Evolutionary conservation across 2,888 invertebrate species (phyloP), one percentile per base, ranked within the genome.

Genomic region (Acanthopleura granulata): DNA sequence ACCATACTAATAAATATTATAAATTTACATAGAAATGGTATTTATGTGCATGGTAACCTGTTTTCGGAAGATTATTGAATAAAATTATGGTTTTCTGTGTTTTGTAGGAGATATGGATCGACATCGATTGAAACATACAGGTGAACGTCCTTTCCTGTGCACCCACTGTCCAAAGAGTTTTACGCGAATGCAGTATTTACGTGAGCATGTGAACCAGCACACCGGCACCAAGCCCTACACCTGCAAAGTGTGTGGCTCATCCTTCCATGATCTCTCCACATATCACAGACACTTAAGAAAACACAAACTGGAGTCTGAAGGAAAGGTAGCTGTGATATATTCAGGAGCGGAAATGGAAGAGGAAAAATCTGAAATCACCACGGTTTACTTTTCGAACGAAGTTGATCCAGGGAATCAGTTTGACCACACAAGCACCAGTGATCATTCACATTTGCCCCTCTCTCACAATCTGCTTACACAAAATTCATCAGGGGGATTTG

Each of bases 201-300:
- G 89, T 62, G 91, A 91, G 77, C 91, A 91, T 80, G 86, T 86
- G 81, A 91, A 90, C 78, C 76, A 87, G 0, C 91, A 91, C 78
- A 88, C 85, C 70, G 90, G 90, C 6, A 78, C 84, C 16, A 89
- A 86, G 74, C 91, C 91, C 0, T 90, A 89, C 76, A 75, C 81
- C 9, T 91, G 91, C 79, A 83, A 85, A 51, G 82, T 85, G 50
- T 91, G 91, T 79, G 77, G 80, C 15, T 83, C 85, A 75, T 80
- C 83, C 29, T 90, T 89, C 76, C 79, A 85, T 49, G 88, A 89
- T 77, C 83, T 85, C 76, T 85, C 86, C 11, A 81, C 87, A 9
- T 85, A 86, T 62, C 85, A 87, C 74, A 84, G 88, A 73, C 89
- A 89, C 25, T 11, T 22, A 25, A 18, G 66, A 18, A 66, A 66